phyloP scores from a whole-genome alignment of 2,113 vertebrate species.

The Oreochromis niloticus region DNA sequence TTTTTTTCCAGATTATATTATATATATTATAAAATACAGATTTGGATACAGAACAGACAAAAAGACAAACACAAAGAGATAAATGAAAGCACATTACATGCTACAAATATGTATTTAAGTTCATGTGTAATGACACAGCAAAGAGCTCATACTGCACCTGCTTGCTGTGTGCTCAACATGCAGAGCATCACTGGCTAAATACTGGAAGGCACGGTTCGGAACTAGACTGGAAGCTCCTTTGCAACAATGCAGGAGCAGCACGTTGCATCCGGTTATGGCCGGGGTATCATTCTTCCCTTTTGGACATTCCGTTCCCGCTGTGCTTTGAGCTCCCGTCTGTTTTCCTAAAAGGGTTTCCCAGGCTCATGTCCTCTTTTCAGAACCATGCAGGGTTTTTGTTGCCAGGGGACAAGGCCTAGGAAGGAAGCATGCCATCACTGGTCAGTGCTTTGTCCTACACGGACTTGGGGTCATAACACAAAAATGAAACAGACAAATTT shows the following conservation, averaged over 20 bases:
- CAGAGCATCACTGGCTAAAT: neutral
- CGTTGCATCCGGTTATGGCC: conserved; percentile 37
- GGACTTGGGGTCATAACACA: neutral
- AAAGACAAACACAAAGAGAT: neutral
- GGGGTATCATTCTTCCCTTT: conserved; percentile 38
- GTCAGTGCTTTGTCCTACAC: neutral
- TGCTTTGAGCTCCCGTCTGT: conserved; percentile 52
- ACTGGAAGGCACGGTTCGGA: neutral
- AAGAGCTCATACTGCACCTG: neutral
- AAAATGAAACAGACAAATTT: neutral
- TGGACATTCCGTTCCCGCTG: conserved; percentile 64
- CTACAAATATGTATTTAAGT: neutral
- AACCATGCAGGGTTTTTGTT: conserved; percentile 62
- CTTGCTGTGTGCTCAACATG: neutral
- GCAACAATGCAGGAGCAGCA: conserved; percentile 34
- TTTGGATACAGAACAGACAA: neutral
- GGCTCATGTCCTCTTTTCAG: conserved; percentile 64
- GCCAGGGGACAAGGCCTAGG: conserved; percentile 65
- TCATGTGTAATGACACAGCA: neutral
- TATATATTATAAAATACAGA: neutral
- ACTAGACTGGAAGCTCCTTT: conserved; percentile 33
- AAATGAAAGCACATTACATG: neutral
- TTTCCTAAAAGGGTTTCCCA: conserved; percentile 68
- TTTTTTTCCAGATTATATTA: neutral
- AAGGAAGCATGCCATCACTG: conserved; percentile 57